A percentile compares a stretch with the other conserved stretches of the same genome.
phyloP scores from a whole-genome alignment of 2,113 vertebrate genomes.

The Carassius carassius region DNA sequence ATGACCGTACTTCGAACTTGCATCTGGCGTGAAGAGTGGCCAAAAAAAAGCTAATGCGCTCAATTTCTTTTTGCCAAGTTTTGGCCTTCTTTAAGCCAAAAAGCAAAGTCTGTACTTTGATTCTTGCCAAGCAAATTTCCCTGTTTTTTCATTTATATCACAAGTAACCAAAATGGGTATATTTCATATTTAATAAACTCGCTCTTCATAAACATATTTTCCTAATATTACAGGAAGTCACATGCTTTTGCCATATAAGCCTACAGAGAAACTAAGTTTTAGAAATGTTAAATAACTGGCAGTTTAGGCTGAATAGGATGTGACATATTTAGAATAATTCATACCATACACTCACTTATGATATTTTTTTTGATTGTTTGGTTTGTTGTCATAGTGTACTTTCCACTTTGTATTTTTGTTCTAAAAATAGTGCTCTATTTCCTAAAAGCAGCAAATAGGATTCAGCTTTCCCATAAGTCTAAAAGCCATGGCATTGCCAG shows the following conservation, averaged over 20 bases:
- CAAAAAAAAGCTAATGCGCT: constrained; percentile 72
- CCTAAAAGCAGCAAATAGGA: constrained; percentile 50
- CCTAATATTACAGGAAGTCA: background rate
- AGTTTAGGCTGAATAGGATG: background rate
- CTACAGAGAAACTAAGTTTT: background rate
- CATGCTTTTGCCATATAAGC: background rate
- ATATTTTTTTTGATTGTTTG: background rate
- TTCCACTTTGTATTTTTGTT: constrained; percentile 31
- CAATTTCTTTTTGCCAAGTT: constrained; percentile 34
- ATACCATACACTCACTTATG: background rate
- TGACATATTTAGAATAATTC: background rate
- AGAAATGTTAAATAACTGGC: background rate
- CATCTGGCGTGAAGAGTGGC: constrained; percentile 73
- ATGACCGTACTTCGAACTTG: constrained; percentile 82
- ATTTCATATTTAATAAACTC: background rate
- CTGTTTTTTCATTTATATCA: constrained; percentile 5
- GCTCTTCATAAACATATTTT: background rate
- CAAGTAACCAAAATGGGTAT: background rate
- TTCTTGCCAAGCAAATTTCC: constrained; percentile 36
- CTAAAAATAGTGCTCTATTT: constrained; percentile 57
- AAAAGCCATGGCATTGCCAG: background rate
- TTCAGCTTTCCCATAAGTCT: constrained; percentile 47
- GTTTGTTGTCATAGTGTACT: constrained; percentile 23
- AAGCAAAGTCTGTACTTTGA: background rate
- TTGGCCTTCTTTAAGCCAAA: constrained; percentile 31